These are phyloP conservation scores for Mylabris phalerata DNA, from an alignment of 1,140 invertebrate species.

Conservation along the genomic window DNA sequence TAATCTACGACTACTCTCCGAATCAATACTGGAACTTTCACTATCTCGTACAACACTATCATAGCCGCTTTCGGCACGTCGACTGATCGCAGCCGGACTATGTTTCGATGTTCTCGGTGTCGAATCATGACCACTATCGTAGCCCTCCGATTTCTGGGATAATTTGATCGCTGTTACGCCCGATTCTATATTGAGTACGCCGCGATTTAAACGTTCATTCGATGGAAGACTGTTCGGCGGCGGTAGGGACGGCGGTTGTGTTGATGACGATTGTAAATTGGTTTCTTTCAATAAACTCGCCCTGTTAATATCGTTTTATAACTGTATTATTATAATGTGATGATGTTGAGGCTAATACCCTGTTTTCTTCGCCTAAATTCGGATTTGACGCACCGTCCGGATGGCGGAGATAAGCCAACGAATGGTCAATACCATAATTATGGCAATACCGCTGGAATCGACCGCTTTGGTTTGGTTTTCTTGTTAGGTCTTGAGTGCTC, in stretches of 20 bases:
- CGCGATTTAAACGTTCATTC: constrained; percentile 47
- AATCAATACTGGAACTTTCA: constrained; percentile 75
- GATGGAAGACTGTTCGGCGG: constrained; percentile 49
- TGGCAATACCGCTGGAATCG: constrained; percentile 41
- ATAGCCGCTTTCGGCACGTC: constrained; percentile 78
- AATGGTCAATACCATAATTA: constrained; percentile 46
- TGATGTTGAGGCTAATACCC: constrained; percentile 47
- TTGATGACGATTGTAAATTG: background rate
- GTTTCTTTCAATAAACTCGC: background rate
- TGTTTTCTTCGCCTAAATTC: constrained; percentile 67
- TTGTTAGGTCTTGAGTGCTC: constrained; percentile 44
- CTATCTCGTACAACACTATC: constrained; percentile 82
- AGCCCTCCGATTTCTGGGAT: constrained; percentile 56
- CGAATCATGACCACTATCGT: constrained; percentile 71
- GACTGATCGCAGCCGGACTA: constrained; percentile 62
- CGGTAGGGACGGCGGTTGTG: constrained; percentile 41
- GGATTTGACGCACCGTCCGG: constrained; percentile 88
- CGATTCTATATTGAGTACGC: constrained; percentile 51
- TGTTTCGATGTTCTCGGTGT: constrained; percentile 71
- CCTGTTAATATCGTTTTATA: background rate
- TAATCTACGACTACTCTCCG: constrained; percentile 58
- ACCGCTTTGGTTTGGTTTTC: constrained; percentile 23
- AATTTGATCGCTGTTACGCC: constrained; percentile 48
- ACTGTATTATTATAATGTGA: background rate
- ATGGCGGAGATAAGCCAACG: constrained; percentile 71